Conservation (phyloP, 23 tunicate genomes). For the Phallusia fumigata region DNA sequence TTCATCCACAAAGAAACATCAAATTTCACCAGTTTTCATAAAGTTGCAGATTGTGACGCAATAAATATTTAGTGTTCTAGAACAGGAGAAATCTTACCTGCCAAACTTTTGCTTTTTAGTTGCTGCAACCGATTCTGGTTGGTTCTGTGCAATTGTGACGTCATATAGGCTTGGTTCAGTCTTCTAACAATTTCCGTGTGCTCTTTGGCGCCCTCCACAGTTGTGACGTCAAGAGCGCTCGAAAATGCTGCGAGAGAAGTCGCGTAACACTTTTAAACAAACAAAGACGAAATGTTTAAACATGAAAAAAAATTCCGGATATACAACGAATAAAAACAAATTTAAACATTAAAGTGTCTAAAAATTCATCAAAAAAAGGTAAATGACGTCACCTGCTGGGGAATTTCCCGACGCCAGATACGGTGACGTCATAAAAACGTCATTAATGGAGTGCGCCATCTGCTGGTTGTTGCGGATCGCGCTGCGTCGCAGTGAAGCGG, state of each 20-base stretch:
- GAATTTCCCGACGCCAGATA: neutral
- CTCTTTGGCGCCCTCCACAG: constrained; percentile 34
- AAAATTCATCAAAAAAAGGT: no score
- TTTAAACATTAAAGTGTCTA: no score
- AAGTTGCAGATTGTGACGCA: no score
- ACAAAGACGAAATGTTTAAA: neutral
- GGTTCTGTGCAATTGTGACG: constrained; percentile 7
- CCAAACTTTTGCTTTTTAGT: neutral
- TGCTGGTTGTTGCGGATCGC: constrained; percentile 8
- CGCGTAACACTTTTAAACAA: neutral
- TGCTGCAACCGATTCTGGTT: constrained; percentile 2
- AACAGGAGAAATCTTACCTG: no score
- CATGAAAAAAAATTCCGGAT: neutral
- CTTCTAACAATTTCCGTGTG: constrained; percentile 26
- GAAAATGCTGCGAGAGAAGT: constrained; percentile 25
- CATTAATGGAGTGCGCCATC: neutral
- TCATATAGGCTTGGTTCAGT: constrained; percentile 16
- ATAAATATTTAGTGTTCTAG: no score
- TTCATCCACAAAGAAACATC: neutral
- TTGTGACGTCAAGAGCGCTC: constrained; percentile 40
- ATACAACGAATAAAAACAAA: no score
- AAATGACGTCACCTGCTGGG: neutral
- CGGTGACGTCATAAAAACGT: neutral
- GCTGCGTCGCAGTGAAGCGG: neutral
- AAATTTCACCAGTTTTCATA: no score